Conservation (phyloP, 2,797 vertebrate genomes). For the Morus bassanus region DNA sequence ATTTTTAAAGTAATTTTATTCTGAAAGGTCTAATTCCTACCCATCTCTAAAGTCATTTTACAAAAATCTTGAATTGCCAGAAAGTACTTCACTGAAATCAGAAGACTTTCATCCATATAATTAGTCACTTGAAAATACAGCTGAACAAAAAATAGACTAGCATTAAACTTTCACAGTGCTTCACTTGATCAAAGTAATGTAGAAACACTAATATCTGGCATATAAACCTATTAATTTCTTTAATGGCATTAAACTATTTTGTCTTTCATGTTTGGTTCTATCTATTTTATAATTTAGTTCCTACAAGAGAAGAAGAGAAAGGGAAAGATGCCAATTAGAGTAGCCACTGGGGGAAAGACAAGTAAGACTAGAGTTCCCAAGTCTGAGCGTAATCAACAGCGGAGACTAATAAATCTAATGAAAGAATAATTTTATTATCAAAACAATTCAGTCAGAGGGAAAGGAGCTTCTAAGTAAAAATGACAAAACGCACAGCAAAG, state of each 20-base stretch:
- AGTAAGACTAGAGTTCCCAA: not conserved
- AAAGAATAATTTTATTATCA: constrained; percentile 15
- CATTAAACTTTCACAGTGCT: not conserved
- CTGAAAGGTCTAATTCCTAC: not conserved
- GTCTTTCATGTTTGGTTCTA: not conserved
- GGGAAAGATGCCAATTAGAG: not conserved
- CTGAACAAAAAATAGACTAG: not conserved
- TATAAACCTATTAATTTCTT: not conserved
- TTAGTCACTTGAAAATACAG: not conserved
- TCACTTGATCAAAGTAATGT: not conserved
- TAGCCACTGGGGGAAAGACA: not conserved
- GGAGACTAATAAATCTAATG: not conserved
- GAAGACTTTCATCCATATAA: not conserved
- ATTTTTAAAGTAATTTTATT: not conserved
- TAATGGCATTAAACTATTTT: not conserved
- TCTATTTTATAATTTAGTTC: constrained; percentile 2
- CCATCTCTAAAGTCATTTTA: not conserved
- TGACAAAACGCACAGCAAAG: not conserved
- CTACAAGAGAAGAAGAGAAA: not conserved
- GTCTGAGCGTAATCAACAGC: not conserved
- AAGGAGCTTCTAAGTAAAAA: not conserved
- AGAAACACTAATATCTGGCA: not conserved
- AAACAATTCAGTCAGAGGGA: not conserved
- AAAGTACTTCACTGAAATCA: not conserved
- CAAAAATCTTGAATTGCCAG: not conserved